A percentile compares a stretch with the other conserved stretches of the same genome.
These are phyloP conservation scores for Miniopterus natalensis DNA, from an alignment of 2,113 vertebrate genomes.

Conservation along the genomic window DNA sequence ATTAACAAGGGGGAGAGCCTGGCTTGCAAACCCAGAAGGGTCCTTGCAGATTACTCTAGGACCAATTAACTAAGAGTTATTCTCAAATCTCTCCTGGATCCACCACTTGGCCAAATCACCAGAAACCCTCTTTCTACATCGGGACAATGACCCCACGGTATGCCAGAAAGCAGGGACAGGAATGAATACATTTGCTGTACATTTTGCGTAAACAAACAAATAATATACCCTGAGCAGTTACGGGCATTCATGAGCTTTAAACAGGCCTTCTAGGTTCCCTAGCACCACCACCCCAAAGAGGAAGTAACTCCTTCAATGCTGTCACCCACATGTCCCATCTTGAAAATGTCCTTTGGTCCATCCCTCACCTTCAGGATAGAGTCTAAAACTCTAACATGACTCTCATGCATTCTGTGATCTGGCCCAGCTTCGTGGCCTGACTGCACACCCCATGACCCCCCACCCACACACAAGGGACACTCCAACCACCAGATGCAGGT, in stretches of 20 bases:
- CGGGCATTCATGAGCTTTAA: background rate
- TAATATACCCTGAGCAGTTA: too few relatives aligned
- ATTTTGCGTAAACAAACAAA: background rate
- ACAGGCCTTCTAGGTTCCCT: too few relatives aligned
- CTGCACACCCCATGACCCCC: background rate
- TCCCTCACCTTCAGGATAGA: background rate
- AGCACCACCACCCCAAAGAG: background rate
- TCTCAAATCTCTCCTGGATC: background rate
- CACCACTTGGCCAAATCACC: background rate
- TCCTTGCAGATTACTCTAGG: background rate
- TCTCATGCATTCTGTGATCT: background rate
- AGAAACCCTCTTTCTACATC: background rate
- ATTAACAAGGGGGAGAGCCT: background rate
- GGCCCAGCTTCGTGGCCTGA: too few relatives aligned
- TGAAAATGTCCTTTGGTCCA: background rate
- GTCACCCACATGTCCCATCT: background rate
- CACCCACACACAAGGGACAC: fast-evolving
- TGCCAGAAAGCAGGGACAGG: background rate
- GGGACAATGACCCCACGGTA: background rate
- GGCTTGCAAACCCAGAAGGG: background rate
- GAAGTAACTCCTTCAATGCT: background rate
- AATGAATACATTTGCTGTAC: background rate
- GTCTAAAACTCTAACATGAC: background rate
- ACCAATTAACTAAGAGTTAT: constrained; percentile 1
- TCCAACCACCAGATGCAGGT: background rate